These are phyloP conservation scores for Lypha dubia DNA, from an alignment of 2,888 invertebrate genomes.

Conservation along the genomic window DNA sequence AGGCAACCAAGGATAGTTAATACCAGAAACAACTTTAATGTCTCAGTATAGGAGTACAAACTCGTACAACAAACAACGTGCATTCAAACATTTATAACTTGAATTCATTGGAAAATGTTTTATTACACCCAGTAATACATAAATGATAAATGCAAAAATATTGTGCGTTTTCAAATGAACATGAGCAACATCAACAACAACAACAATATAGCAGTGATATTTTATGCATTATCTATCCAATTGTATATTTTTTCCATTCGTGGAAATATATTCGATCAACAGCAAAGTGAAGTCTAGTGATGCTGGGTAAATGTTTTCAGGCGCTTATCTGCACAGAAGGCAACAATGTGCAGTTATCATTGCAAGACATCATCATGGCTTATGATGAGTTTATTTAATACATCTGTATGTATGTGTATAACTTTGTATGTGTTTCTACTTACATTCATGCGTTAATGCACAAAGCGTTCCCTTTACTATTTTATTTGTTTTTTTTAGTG, in stretches of 20 bases:
- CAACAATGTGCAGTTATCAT: neutral
- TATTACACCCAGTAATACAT: conserved; percentile 30
- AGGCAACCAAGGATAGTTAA: neutral
- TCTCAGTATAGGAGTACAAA: neutral
- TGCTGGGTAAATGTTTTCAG: conserved; percentile 14
- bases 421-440: neutral
- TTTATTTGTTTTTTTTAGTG: conserved; percentile 3
- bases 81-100: conserved; percentile 26
- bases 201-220: conserved; percentile 17
- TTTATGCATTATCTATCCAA: conserved; percentile 49
- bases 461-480: neutral
- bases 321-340: neutral
- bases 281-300: neutral
- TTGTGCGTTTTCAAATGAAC: conserved; percentile 38
- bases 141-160: conserved; percentile 51
- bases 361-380: conserved; percentile 7
- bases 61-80: neutral
- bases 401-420: neutral
- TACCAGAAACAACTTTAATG: neutral
- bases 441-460: conserved; percentile 39
- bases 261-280: neutral
- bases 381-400: neutral
- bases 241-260: conserved; percentile 38
- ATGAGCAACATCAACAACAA: conserved; percentile 1
- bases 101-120: conserved; percentile 16